Percentiles rank a stretch among this genome's conserved stretches.
Evolutionary conservation across 1,140 invertebrate species (phyloP).

Genomic region (Drosophila sp.): DNA sequence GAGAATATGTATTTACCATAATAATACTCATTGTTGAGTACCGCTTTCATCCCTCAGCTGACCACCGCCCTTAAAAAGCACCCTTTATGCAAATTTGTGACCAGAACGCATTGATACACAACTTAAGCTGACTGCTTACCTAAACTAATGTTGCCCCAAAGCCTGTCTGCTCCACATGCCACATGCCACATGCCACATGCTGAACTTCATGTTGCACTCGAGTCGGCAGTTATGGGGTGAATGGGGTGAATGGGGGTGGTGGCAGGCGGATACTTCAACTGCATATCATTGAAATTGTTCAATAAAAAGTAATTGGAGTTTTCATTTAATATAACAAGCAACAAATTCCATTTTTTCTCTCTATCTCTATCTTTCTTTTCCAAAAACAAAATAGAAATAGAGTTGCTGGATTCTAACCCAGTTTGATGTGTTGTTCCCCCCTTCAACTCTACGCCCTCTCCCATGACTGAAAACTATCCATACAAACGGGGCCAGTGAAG

Average conservation of each 20-base stretch:
- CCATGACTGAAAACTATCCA: conserved; percentile 60
- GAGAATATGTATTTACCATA: not conserved
- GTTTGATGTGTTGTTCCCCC: conserved; percentile 23
- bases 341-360: conserved; percentile 11
- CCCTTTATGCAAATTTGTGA: conserved; percentile 24
- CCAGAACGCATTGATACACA: conserved; percentile 32
- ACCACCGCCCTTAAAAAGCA: not conserved
- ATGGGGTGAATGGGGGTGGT: not conserved
- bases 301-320: conserved; percentile 83
- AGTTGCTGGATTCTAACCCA: conserved; percentile 55
- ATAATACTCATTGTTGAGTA: conserved; percentile 1
- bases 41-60: too few species aligned
- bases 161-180: not conserved
- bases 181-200: conserved; percentile 5
- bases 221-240: not conserved
- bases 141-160: conserved; percentile 27
- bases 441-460: not conserved
- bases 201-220: not conserved
- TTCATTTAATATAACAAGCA: conserved; percentile 74
- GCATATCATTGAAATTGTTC: conserved; percentile 48
- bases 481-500: conserved; percentile 73
- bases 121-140: conserved; percentile 29
- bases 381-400: conserved; percentile 9
- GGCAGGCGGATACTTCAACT: not conserved
- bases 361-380: not conserved